Percentiles rank a stretch among this genome's conserved stretches.
Evolutionary conservation across 2,888 invertebrate species (phyloP).

Genomic region (Drosophila nr. fundita): DNA sequence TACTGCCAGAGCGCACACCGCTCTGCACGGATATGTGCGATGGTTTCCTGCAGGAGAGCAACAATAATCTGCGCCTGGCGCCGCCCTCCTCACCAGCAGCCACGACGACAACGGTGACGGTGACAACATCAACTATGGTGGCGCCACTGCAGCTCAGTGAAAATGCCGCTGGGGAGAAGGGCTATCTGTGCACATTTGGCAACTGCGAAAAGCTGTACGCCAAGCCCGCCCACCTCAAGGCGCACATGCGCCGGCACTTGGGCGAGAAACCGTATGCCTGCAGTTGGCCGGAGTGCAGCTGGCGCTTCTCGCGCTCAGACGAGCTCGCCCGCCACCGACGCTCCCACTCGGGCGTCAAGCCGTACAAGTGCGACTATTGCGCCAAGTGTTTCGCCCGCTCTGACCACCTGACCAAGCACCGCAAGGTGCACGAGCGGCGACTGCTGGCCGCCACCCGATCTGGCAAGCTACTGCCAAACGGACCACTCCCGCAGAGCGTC

Average conservation of each 20-base stretch:
- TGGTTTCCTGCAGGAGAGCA: conserved; percentile 85
- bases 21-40: conserved; percentile 87
- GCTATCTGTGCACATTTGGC: conserved; percentile 89
- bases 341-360: conserved; percentile 98
- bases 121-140: neutral
- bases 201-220: conserved; percentile 93
- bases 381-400: conserved; percentile 95
- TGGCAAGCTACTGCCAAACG: conserved; percentile 73
- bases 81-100: conserved; percentile 64
- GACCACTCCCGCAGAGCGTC: conserved; percentile 74
- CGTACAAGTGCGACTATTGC: conserved; percentile 95
- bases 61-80: conserved; percentile 78
- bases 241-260: conserved; percentile 92
- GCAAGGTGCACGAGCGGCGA: conserved; percentile 91
- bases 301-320: conserved; percentile 97
- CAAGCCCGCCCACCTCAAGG: conserved; percentile 95
- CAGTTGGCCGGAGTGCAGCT: conserved; percentile 92
- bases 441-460: conserved; percentile 83
- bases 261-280: conserved; percentile 92
- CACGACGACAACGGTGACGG: neutral
- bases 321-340: conserved; percentile 96
- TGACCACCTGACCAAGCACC: conserved; percentile 97
- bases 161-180: conserved; percentile 85
- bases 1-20: conserved; percentile 86
- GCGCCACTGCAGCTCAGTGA: conserved; percentile 77